A percentile compares a stretch with the other conserved stretches of the same genome.
Conservation (phyloP, 2,113 vertebrate species). For the Pseudolaguvia tuberculata region DNA sequence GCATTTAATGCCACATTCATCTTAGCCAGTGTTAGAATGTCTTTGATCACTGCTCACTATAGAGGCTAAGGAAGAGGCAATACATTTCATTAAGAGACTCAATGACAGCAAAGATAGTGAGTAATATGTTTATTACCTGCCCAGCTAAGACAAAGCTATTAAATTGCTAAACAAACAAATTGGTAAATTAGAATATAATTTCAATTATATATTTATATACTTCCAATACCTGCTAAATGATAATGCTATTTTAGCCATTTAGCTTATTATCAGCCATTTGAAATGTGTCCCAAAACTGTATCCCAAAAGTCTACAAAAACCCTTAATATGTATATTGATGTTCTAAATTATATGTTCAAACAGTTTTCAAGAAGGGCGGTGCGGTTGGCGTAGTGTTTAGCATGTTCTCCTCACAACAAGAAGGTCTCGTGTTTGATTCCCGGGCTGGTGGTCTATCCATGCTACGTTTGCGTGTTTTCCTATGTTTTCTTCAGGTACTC, state of each 20-base stretch:
- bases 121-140: not conserved
- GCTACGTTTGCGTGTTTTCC: no score
- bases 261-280: not conserved
- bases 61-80: constrained; percentile 4
- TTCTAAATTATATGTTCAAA: no score
- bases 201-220: not conserved
- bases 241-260: not conserved
- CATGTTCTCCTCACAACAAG: no score
- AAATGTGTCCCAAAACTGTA: not conserved
- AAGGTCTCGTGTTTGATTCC: no score
- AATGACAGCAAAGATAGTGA: constrained; percentile 7
- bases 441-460: no score
- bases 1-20: constrained; percentile 21
- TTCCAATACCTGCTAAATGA: not conserved
- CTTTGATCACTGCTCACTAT: constrained; percentile 33
- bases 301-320: no score
- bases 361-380: no score
- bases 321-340: no score
- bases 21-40: constrained; percentile 20
- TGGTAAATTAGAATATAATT: not conserved
- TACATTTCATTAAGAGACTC: not conserved
- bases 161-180: not conserved
- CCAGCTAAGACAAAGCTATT: not conserved
- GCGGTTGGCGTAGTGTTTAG: no score
- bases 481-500: no score